phyloP scores from a whole-genome alignment of 2,888 invertebrate genomes.

The Ariolimax columbianus region DNA sequence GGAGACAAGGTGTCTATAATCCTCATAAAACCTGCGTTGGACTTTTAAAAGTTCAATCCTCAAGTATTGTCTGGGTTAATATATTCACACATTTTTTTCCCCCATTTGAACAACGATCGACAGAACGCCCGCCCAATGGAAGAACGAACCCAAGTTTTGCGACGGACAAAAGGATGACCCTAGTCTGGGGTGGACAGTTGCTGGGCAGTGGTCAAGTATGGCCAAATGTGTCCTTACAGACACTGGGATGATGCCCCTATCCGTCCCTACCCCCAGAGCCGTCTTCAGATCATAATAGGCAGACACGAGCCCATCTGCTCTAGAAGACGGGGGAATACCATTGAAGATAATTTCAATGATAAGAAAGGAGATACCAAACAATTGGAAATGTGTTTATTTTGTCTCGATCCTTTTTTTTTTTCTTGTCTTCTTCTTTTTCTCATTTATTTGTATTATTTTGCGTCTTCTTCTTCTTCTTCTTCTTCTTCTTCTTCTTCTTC shows the following conservation, averaged over 20 bases:
- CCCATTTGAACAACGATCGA: neutral
- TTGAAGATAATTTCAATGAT: neutral
- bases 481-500: conserved; percentile 10
- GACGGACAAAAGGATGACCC: conserved; percentile 40
- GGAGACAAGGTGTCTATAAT: neutral
- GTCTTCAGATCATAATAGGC: neutral
- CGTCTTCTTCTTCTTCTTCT: conserved; percentile 15
- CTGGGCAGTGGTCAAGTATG: conserved; percentile 42
- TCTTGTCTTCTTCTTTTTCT: neutral
- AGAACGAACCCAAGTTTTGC: conserved; percentile 16
- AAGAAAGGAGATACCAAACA: neutral
- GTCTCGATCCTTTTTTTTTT: neutral
- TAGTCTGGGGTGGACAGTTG: conserved; percentile 26
- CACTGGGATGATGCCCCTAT: neutral
- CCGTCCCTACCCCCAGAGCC: neutral
- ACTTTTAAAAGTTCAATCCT: neutral
- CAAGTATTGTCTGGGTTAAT: conserved; percentile 1
- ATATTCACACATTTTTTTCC: conserved; percentile 15
- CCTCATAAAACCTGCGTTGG: neutral
- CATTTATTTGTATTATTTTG: conserved; percentile 2
- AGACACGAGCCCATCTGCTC: conserved; percentile 29
- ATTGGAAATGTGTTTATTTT: conserved; percentile 15
- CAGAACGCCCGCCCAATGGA: neutral
- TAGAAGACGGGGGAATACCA: neutral
- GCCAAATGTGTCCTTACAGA: conserved; percentile 40